Conservation (phyloP, 2,888 invertebrate species). For the Piscicola geometra region DNA sequence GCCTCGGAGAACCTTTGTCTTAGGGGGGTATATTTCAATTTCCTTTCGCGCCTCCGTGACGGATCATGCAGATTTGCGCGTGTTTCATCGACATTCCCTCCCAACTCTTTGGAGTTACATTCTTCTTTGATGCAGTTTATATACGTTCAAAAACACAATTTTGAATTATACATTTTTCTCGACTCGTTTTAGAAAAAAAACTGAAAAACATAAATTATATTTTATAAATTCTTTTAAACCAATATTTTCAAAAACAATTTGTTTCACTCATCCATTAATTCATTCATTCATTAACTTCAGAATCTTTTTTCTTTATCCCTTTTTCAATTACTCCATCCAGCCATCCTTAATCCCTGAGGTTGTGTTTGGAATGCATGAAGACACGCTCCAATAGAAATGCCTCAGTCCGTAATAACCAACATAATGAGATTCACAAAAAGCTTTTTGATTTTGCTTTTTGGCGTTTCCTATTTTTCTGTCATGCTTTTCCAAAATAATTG, state of each 20-base stretch:
- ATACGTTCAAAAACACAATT: background rate
- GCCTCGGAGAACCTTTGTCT: background rate
- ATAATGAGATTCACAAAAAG: background rate
- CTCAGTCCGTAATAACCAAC: background rate
- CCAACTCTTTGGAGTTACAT: background rate
- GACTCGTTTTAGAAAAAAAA: no score
- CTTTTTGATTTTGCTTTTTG: no score
- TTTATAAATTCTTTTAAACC: background rate
- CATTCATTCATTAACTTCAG: constrained; percentile 1
- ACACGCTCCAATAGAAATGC: background rate
- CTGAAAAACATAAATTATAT: background rate
- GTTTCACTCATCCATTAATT: background rate
- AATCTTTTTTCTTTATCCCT: no score
- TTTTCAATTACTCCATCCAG: background rate
- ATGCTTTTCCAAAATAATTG: no score
- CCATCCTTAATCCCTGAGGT: constrained; percentile 1
- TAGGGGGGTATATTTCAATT: background rate
- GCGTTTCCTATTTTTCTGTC: no score
- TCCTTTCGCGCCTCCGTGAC: background rate
- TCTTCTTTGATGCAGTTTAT: background rate
- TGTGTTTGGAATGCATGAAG: background rate
- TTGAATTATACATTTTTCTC: background rate
- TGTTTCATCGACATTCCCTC: no score
- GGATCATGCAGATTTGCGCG: no score
- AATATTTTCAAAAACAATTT: background rate